A percentile compares a stretch with the other conserved stretches of the same genome.
These are phyloP conservation scores for Drosophila varians DNA, from an alignment of 1,140 invertebrate genomes.

Conservation along the genomic window DNA sequence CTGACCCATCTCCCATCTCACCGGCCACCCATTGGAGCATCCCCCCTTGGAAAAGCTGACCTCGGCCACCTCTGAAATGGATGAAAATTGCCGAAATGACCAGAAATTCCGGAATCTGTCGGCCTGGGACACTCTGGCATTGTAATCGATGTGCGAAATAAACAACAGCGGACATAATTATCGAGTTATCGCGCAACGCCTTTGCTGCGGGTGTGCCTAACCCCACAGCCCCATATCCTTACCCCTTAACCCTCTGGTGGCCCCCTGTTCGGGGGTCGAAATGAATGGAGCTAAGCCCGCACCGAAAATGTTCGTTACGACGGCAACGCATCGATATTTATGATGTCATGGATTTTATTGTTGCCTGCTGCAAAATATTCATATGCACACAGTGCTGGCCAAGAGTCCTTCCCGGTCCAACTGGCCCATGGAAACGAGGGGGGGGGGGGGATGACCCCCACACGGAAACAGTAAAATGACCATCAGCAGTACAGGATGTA, in stretches of 20 bases:
- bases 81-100: slow-evolving; percentile 34
- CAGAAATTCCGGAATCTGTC: slow-evolving; percentile 38
- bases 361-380: slow-evolving; percentile 81
- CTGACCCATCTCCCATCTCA: slow-evolving; percentile 2
- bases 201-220: slow-evolving; percentile 73
- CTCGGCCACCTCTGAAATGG: slow-evolving; percentile 28
- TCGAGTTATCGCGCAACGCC: slow-evolving; percentile 82
- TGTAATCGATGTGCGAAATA: slow-evolving; percentile 84
- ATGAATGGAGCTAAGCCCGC: slow-evolving; percentile 75
- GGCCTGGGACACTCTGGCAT: slow-evolving; percentile 59
- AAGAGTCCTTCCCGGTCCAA: slow-evolving; percentile 18
- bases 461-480: slow-evolving; percentile 82
- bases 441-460: slow-evolving; percentile 3
- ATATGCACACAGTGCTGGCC: slow-evolving; percentile 56
- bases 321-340: slow-evolving; percentile 81
- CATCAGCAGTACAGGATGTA: slow-evolving; percentile 81
- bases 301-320: slow-evolving; percentile 74
- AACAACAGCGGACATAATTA: slow-evolving; percentile 84
- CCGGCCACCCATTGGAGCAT: not conserved
- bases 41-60: slow-evolving; percentile 12
- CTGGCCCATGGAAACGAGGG: no score
- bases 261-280: slow-evolving; percentile 14
- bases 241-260: not conserved
- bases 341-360: slow-evolving; percentile 83
- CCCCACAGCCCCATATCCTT: not conserved